Evolutionary conservation across 2,797 vertebrate genomes (phyloP).

Genomic region (Scolopax bukidnonensis): DNA sequence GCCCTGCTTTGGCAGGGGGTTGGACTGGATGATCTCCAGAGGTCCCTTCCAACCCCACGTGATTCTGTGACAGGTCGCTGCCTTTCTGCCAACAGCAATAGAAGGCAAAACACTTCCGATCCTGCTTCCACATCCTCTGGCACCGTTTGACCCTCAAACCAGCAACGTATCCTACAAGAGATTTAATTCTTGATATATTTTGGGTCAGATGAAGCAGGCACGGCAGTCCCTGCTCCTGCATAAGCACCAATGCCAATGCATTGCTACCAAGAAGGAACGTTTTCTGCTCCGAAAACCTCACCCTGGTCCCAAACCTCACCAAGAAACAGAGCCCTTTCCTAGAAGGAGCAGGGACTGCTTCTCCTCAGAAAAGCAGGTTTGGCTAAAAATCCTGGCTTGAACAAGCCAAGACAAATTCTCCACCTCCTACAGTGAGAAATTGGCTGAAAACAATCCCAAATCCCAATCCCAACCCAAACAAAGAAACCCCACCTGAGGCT

Average conservation of each 20-base stretch:
- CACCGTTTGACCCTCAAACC: not conserved
- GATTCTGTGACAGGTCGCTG: too few relatives aligned
- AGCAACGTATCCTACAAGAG: rapidly evolving
- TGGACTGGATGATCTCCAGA: too few relatives aligned
- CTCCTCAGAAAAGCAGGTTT: not conserved
- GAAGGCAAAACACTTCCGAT: too few relatives aligned
- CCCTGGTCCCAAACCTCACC: not conserved
- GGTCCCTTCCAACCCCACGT: too few relatives aligned
- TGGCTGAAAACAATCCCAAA: not conserved
- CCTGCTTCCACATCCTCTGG: not conserved
- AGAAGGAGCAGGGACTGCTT: not conserved
- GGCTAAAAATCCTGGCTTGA: not conserved
- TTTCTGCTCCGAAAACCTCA: not conserved
- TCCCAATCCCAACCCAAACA: not conserved
- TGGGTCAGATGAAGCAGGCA: not conserved
- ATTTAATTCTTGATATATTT: not conserved
- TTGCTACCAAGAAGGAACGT: not conserved
- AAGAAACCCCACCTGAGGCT: not conserved
- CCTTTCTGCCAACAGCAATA: too few relatives aligned
- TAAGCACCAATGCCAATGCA: not conserved
- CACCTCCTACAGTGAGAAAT: not conserved
- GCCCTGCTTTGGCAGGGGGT: too few relatives aligned
- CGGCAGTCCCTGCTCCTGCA: not conserved
- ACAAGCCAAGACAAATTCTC: not conserved
- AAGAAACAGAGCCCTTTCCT: not conserved